These are phyloP conservation scores for Lasaia peninsularis DNA, from an alignment of 1,140 invertebrate genomes.

Conservation along the genomic window DNA sequence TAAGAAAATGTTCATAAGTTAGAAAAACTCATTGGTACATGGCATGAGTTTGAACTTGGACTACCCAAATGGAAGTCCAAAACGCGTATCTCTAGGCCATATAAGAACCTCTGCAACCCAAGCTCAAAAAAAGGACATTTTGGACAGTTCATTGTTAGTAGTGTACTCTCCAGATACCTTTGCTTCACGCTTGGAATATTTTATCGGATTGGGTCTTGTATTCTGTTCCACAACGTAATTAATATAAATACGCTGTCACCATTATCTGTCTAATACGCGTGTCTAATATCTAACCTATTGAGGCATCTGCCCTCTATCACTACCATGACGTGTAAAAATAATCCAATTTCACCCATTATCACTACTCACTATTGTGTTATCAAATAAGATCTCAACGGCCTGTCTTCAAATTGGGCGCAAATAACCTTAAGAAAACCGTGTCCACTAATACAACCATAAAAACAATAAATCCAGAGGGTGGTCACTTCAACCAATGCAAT, in stretches of 20 bases:
- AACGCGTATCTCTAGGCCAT: no score
- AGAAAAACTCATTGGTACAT: no score
- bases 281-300: neutral
- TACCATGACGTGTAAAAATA: conserved; percentile 8
- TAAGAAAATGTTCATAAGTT: no score
- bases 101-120: no score
- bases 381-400: conserved; percentile 58
- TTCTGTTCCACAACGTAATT: neutral
- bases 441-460: conserved; percentile 54
- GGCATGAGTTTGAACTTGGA: no score
- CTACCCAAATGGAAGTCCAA: no score
- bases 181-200: no score
- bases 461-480: conserved; percentile 63
- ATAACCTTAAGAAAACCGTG: conserved; percentile 55
- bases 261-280: conserved; percentile 4
- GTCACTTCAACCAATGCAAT: conserved; percentile 26
- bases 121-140: no score
- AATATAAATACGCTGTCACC: neutral
- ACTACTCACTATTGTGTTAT: conserved; percentile 36
- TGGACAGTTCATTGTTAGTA: no score
- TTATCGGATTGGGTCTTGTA: no score
- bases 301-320: neutral
- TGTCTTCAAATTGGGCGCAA: conserved; percentile 44
- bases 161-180: no score
- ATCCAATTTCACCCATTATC: conserved; percentile 21